A percentile compares a stretch with the other conserved stretches of the same genome.
phyloP scores from a whole-genome alignment of 2,888 invertebrate genomes.

The Cyaniris semiargus region DNA sequence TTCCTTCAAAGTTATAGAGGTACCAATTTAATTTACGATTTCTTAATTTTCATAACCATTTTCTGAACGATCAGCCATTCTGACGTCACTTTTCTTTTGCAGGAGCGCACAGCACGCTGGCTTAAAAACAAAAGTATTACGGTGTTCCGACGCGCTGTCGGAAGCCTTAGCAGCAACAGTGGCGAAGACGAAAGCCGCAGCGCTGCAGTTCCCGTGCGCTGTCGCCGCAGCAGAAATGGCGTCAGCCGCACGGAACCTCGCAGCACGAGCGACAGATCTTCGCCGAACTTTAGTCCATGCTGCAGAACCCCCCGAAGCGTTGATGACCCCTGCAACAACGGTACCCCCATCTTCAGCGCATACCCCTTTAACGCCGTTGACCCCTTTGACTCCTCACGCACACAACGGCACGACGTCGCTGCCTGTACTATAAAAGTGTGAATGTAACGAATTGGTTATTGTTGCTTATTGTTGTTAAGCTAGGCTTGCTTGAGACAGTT shows the following conservation, averaged over 20 bases:
- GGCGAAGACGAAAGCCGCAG: conserved; percentile 93
- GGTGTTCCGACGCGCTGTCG: conserved; percentile 89
- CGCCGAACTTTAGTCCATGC: conserved; percentile 87
- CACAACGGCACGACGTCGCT: conserved; percentile 55
- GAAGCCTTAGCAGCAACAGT: conserved; percentile 92
- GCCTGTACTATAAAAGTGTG: conserved; percentile 55
- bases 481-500: conserved; percentile 15
- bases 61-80: not conserved
- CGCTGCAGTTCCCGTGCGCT: conserved; percentile 94
- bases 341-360: conserved; percentile 59
- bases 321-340: conserved; percentile 55
- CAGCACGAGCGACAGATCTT: conserved; percentile 90
- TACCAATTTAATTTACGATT: too few relatives aligned
- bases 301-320: conserved; percentile 70
- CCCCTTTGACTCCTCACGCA: conserved; percentile 55
- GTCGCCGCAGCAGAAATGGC: conserved; percentile 96
- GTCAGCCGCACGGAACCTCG: conserved; percentile 92
- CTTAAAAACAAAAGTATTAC: conserved; percentile 85
- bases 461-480: conserved; percentile 16
- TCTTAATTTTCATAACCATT: not conserved
- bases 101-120: conserved; percentile 89
- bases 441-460: not conserved
- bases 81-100: conserved; percentile 35
- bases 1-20: too few relatives aligned
- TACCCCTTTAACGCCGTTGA: conserved; percentile 59